These are phyloP conservation scores for Rhizoglyphus robini DNA, from an alignment of 1,140 invertebrate genomes.

Conservation along the genomic window DNA sequence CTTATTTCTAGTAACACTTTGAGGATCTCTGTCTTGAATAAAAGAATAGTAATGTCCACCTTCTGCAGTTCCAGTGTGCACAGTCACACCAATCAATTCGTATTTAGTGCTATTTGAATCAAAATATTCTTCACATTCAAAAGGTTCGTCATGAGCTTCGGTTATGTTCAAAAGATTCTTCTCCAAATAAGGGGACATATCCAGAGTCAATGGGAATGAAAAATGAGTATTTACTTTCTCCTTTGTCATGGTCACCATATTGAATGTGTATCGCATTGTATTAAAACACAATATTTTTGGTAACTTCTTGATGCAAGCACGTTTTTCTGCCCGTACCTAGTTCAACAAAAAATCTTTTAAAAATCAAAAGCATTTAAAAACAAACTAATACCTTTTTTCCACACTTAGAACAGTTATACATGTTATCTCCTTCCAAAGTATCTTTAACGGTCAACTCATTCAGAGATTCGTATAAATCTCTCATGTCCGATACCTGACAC, in stretches of 20 bases:
- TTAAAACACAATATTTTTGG: conserved; percentile 88
- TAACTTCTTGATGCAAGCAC: conserved; percentile 84
- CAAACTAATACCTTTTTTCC: conserved; percentile 63
- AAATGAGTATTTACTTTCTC: conserved; percentile 96
- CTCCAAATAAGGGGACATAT: conserved; percentile 89
- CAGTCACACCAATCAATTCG: conserved; percentile 85
- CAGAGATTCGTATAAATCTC: conserved; percentile 81
- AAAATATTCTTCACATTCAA: conserved; percentile 27
- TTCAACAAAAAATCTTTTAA: background rate
- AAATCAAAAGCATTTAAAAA: background rate
- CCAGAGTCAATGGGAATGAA: conserved; percentile 79
- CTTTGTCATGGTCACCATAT: conserved; percentile 92
- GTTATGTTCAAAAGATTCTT: conserved; percentile 60
- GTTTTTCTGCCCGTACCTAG: conserved; percentile 60
- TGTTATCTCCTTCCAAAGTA: conserved; percentile 88
- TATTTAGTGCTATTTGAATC: conserved; percentile 49
- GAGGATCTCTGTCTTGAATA: conserved; percentile 59
- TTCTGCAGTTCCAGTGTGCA: conserved; percentile 89
- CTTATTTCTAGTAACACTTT: conserved; percentile 35
- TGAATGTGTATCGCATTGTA: conserved; percentile 95
- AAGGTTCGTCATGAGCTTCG: conserved; percentile 32
- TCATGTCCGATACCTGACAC: conserved; percentile 89
- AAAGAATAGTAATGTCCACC: conserved; percentile 95
- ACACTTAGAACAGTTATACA: conserved; percentile 92
- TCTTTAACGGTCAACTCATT: conserved; percentile 93